Evolutionary conservation across 1,140 invertebrate genomes (phyloP), one percentile per base, ranked within the genome.

Genomic region (Gryllus bimaculatus): DNA sequence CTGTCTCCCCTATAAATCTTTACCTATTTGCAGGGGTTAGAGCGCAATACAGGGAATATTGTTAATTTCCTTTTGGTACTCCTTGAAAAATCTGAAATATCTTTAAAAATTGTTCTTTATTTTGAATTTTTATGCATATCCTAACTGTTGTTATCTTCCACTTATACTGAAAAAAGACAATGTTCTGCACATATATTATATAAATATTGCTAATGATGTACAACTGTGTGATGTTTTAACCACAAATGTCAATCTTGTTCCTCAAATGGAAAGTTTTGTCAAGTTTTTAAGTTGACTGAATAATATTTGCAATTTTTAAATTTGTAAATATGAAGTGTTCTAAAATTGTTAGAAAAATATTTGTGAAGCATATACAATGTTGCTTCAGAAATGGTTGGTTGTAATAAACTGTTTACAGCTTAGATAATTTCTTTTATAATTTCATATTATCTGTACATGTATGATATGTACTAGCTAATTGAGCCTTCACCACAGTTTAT

Each of bases 231-330:
- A 66, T 66, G 54, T 66, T 66, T 66, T 66, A 66, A 66, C 54
- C 54, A 66, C 54, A 66, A 66, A 66, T 66, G 54, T 66, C 54
- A 66, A 66, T 66, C 54, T 66, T 66, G 54, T 66, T 66, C 54
- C 54, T 66, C 10, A 66, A 66, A 66, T 66, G 54, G 54, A 66
- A 66, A 66, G 54, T 66, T 66, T 66, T 66, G 54, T 66, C 54
- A 66, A 66, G 54, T 66, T 66, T 66, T 66, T 66, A 13, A 66
- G 54, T 66, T 66, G 54, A 66, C 54, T 10, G 18, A 66, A 66
- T 66, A 66, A 66, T 66, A 66, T 18, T 39, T 66, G 18, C 54
- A 66, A 66, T 66, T 66, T 66, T 66, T 66, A 66, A 66, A 66
- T 66, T 66, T 66, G 54, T 66, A 66, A 66, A 66, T 66, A 66